Conservation (phyloP, 92 coral and sea anemone genomes). For the Isaurus tuberculatus region DNA sequence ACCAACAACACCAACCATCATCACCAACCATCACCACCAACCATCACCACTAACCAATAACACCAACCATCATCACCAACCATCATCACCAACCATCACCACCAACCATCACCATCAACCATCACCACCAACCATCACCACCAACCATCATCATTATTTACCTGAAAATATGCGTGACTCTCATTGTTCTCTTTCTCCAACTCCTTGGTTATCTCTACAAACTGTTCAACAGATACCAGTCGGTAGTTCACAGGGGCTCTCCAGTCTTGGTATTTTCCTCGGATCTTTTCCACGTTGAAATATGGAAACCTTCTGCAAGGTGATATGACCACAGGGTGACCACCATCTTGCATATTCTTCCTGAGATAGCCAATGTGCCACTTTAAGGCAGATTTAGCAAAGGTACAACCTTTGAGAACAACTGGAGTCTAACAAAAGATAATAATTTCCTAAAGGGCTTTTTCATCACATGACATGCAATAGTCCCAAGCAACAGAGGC, state of each 20-base stretch:
- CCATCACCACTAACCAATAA: no score
- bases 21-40: no score
- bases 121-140: not conserved
- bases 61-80: not conserved
- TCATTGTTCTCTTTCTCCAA: constrained; percentile 76
- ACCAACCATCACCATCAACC: no score
- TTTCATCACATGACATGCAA: no score
- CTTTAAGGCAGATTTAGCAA: constrained; percentile 79
- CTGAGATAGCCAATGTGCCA: constrained; percentile 78
- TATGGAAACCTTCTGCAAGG: constrained; percentile 74
- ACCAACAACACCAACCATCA: not conserved
- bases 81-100: no score
- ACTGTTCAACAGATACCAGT: constrained; percentile 65
- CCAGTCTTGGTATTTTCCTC: constrained; percentile 70
- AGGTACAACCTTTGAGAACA: constrained; percentile 80
- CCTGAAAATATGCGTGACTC: constrained; percentile 91
- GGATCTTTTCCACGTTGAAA: constrained; percentile 63
- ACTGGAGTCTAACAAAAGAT: constrained; percentile 67
- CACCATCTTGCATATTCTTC: constrained; percentile 76
- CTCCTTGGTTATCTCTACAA: constrained; percentile 65
- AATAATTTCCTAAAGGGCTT: no score
- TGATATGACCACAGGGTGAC: constrained; percentile 72
- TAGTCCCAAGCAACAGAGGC: no score
- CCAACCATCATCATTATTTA: constrained; percentile 13
- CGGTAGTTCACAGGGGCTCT: constrained; percentile 70